Conservation (phyloP, 2,113 vertebrate species). For the Canis aureus region DNA sequence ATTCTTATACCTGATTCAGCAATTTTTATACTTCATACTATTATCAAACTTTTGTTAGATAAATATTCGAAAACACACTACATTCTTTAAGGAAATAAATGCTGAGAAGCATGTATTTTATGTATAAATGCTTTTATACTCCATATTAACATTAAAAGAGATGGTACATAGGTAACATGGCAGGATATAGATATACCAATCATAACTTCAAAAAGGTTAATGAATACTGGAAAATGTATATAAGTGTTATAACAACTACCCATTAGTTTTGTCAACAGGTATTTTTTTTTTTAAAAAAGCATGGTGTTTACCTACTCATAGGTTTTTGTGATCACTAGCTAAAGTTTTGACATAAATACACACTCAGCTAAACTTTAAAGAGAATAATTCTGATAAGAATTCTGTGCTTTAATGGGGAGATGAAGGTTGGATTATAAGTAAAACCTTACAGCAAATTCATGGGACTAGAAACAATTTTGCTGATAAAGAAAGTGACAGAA, state of each 20-base stretch:
- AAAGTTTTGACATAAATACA: not conserved
- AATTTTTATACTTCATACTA: slow-evolving; percentile 22
- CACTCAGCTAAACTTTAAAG: not conserved
- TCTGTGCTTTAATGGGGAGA: not conserved
- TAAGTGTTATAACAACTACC: not conserved
- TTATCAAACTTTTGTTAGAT: not conserved
- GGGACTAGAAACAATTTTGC: not conserved
- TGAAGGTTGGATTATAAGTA: not conserved
- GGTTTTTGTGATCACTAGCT: not conserved
- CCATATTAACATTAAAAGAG: not conserved
- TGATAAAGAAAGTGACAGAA: not conserved
- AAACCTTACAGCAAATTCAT: not conserved
- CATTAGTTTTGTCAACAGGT: not conserved
- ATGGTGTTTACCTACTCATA: not conserved
- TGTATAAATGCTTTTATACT: not conserved
- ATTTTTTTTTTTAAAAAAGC: not conserved
- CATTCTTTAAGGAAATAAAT: not conserved
- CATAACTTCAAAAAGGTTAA: not conserved
- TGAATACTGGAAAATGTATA: not conserved
- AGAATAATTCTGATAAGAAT: not conserved
- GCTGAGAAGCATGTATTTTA: not conserved
- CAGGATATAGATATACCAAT: not conserved
- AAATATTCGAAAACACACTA: not conserved
- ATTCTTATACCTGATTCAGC: not conserved
- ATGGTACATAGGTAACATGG: not conserved